phyloP scores from a whole-genome alignment of 2,113 vertebrate genomes.

The Nestor notabilis region DNA sequence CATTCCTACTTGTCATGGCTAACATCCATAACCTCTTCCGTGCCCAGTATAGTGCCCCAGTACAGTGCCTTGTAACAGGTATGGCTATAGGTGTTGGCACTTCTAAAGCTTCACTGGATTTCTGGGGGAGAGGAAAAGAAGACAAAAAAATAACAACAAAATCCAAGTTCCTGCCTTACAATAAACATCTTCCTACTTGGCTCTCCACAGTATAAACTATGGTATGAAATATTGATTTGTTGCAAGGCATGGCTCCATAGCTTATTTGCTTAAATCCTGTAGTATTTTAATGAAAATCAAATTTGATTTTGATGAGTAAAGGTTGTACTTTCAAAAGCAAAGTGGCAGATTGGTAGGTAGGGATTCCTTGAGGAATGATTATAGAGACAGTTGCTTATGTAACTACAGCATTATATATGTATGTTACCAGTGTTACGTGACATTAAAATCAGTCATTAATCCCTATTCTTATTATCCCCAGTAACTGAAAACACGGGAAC shows the following conservation, averaged over 20 bases:
- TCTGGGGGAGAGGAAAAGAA: neutral
- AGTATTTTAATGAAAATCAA: constrained; percentile 31
- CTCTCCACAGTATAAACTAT: neutral
- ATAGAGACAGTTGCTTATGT: constrained; percentile 5
- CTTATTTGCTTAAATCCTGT: neutral
- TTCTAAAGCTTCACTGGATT: neutral
- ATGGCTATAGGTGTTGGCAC: neutral
- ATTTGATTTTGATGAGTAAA: constrained; percentile 19
- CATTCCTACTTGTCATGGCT: neutral
- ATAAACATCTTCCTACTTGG: neutral
- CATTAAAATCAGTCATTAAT: constrained; percentile 3
- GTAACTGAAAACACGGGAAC: constrained; percentile 16
- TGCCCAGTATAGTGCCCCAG: neutral
- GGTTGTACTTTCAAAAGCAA: constrained; percentile 14
- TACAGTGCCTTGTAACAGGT: neutral
- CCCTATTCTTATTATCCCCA: neutral
- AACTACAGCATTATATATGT: neutral
- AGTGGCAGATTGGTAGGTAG: constrained; percentile 39
- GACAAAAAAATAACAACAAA: neutral
- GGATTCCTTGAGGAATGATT: constrained; percentile 7
- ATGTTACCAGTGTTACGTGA: neutral
- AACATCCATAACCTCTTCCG: neutral
- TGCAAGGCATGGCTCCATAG: neutral
- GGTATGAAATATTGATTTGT: constrained; percentile 10
- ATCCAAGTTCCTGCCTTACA: neutral